Conservation (phyloP, 2,797 vertebrate species). For the Eospalax fontanierii region DNA sequence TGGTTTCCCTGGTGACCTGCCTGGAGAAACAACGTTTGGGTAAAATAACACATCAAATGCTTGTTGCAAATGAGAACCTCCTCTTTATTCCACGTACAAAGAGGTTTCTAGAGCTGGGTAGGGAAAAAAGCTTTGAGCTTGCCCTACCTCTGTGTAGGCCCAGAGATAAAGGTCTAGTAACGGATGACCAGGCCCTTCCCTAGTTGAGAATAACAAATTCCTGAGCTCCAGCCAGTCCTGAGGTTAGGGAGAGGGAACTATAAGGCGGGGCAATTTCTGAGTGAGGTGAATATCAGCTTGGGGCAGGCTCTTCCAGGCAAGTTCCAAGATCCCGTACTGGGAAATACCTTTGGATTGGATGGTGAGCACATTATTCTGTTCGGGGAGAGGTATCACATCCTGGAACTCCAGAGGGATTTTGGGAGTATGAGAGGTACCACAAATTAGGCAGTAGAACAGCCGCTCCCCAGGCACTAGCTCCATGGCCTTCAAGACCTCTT, state of each 20-base stretch:
- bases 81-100: conserved; percentile 75
- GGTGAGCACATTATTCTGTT: conserved; percentile 72
- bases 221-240: background rate
- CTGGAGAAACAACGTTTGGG: too few relatives aligned
- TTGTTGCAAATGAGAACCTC: conserved; percentile 61
- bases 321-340: conserved; percentile 71
- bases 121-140: background rate
- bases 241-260: conserved; percentile 27
- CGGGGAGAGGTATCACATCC: conserved; percentile 56
- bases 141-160: background rate
- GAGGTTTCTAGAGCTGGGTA: conserved; percentile 34
- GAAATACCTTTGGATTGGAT: conserved; percentile 46
- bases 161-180: conserved; percentile 44
- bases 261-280: background rate
- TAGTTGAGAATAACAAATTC: conserved; percentile 39
- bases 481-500: background rate
- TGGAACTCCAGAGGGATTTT: background rate
- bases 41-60: conserved; percentile 53
- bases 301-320: conserved; percentile 76
- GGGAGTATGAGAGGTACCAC: background rate
- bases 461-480: conserved; percentile 72
- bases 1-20: background rate
- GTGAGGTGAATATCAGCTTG: conserved; percentile 65
- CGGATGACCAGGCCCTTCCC: conserved; percentile 32
- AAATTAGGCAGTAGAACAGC: conserved; percentile 75